These are phyloP conservation scores for Eidolon helvum DNA, from an alignment of 2,113 vertebrate genomes.

Conservation along the genomic window DNA sequence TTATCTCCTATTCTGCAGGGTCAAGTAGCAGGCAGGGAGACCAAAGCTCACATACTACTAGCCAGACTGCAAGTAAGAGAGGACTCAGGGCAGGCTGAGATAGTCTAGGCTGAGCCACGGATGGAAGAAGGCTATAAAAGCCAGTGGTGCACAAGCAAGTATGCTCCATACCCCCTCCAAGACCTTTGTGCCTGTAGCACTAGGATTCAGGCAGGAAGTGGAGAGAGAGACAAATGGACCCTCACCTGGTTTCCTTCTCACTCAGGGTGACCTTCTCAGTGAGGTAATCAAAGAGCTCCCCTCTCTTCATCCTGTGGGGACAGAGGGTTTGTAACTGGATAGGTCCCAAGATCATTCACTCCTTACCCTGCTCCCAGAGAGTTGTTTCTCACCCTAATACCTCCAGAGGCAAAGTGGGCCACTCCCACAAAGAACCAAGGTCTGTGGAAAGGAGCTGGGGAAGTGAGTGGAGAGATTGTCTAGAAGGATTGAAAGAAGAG, in stretches of 20 bases:
- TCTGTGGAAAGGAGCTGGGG: neutral
- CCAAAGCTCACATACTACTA: neutral
- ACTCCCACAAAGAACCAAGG: neutral
- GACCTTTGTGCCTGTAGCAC: no score
- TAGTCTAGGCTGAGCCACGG: neutral
- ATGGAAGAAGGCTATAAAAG: neutral
- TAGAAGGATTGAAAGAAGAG: neutral
- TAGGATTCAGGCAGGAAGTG: neutral
- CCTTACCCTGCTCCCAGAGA: neutral
- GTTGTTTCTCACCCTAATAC: neutral
- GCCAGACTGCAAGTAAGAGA: neutral
- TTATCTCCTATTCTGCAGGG: neutral
- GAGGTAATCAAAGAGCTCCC: constrained; percentile 98
- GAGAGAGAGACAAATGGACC: no score
- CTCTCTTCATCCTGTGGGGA: constrained; percentile 92
- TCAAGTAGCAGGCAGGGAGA: neutral
- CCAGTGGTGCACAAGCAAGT: rapidly evolving
- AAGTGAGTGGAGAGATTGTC: neutral
- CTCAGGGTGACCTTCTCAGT: constrained; percentile 97
- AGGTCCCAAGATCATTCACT: neutral
- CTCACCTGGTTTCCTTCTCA: constrained; percentile 97
- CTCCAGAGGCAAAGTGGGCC: neutral
- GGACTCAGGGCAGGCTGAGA: neutral
- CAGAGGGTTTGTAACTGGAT: neutral
- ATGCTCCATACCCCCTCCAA: rapidly evolving